Conservation (phyloP, 2,113 vertebrate genomes). For the Lophius piscatorius region DNA sequence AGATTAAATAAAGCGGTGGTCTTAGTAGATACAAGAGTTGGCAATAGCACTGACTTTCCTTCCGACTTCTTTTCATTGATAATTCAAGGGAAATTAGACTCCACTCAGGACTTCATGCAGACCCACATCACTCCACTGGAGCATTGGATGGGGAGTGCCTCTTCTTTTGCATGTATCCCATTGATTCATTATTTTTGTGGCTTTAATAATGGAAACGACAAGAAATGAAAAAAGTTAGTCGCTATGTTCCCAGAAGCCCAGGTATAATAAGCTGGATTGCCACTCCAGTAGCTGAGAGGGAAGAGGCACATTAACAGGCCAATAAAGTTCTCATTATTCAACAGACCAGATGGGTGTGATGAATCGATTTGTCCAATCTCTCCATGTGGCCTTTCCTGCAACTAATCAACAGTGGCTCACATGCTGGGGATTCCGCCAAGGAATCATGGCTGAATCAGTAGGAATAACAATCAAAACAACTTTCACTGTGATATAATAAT, state of each 20-base stretch:
- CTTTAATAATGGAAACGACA: too few species aligned
- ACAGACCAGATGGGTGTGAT: slow-evolving; percentile 62
- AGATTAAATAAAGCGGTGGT: slow-evolving; percentile 16
- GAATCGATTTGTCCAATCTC: slow-evolving; percentile 61
- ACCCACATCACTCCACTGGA: too few species aligned
- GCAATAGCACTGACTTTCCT: neutral
- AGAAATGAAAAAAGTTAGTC: too few species aligned
- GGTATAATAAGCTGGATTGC: slow-evolving; percentile 49
- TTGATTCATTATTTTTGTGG: too few species aligned
- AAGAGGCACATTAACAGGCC: slow-evolving; percentile 67
- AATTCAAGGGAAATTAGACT: slow-evolving; percentile 24
- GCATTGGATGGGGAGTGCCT: too few species aligned
- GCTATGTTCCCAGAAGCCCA: slow-evolving; percentile 1
- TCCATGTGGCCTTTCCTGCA: slow-evolving; percentile 28
- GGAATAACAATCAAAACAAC: too few species aligned
- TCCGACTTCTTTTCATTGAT: slow-evolving; percentile 30
- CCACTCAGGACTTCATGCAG: too few species aligned
- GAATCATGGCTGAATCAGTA: too few species aligned
- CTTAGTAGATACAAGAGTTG: slow-evolving; percentile 28
- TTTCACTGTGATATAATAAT: too few species aligned
- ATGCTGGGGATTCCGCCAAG: slow-evolving; percentile 42
- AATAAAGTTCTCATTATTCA: slow-evolving; percentile 66
- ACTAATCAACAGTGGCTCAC: slow-evolving; percentile 58
- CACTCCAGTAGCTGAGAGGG: slow-evolving; percentile 24
- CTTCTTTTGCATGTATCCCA: too few species aligned